A percentile compares a stretch with the other conserved stretches of the same genome.
Evolutionary conservation across 64 coral and sea anemone genomes (phyloP).

Genomic region (Actinia tenebrosa): DNA sequence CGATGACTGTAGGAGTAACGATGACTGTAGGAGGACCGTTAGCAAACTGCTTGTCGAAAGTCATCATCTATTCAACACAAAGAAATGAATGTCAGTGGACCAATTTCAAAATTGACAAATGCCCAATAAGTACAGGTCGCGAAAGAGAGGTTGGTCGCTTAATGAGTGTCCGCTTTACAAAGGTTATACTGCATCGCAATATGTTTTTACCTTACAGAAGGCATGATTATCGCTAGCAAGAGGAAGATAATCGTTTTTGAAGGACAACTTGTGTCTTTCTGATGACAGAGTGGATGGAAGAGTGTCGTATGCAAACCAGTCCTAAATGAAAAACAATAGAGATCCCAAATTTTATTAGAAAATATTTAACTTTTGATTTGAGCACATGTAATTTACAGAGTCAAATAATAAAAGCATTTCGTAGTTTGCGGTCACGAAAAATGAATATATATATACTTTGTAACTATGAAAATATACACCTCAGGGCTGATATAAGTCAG

Average conservation of each 20-base stretch:
- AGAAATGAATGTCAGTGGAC: not conserved
- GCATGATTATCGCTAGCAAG: conserved; percentile 40
- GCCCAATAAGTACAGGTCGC: too few species aligned
- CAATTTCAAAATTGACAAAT: too few species aligned
- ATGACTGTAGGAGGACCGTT: conserved; percentile 23
- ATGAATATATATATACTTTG: too few species aligned
- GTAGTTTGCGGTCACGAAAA: too few species aligned
- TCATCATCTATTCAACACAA: conserved; percentile 6
- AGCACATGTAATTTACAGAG: not conserved
- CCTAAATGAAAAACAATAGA: conserved; percentile 13
- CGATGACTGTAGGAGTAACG: conserved; percentile 29
- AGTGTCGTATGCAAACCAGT: conserved; percentile 45
- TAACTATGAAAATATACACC: too few species aligned
- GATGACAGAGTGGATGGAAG: conserved; percentile 13
- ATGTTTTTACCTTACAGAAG: conserved; percentile 35
- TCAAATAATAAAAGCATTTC: not conserved
- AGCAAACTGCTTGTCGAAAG: conserved; percentile 13
- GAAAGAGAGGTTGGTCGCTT: too few species aligned
- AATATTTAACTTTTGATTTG: not conserved
- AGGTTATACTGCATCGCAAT: too few species aligned
- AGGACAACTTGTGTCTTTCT: conserved; percentile 7
- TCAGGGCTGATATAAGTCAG: too few species aligned
- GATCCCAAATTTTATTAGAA: not conserved
- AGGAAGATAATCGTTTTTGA: conserved; percentile 21
- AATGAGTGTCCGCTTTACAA: too few species aligned